Conservation (phyloP, 2,888 invertebrate genomes). For the Thelaira solivaga region DNA sequence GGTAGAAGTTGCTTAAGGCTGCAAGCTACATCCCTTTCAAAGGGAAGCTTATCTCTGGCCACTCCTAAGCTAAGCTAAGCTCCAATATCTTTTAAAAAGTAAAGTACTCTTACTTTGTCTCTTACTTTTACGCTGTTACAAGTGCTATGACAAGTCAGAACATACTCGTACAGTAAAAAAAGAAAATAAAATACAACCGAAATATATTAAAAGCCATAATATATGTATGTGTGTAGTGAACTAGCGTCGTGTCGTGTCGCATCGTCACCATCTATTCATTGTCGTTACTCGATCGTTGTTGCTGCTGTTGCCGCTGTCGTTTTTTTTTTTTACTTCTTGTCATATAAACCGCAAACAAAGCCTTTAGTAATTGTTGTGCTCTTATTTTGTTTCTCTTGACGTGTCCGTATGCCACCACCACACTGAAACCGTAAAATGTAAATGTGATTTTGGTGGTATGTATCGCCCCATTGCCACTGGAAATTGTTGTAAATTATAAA, state of each 20-base stretch:
- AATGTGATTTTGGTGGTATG: slow-evolving; percentile 12
- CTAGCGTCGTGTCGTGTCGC: slow-evolving; percentile 37
- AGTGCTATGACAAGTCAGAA: no score
- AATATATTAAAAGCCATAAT: slow-evolving; percentile 1
- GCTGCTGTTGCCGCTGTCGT: slow-evolving; percentile 4
- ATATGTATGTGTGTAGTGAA: slow-evolving; percentile 18
- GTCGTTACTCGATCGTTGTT: slow-evolving; percentile 36
- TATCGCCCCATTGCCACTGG: background rate
- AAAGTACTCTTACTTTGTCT: no score
- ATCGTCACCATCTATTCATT: slow-evolving; percentile 38
- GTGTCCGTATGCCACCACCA: background rate
- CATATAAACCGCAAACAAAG: slow-evolving; percentile 47
- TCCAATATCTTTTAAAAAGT: no score
- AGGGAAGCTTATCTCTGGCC: no score
- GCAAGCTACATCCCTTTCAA: no score
- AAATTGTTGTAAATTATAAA: slow-evolving; percentile 1
- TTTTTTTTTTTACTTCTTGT: background rate
- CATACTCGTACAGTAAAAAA: no score
- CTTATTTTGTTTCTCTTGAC: slow-evolving; percentile 40
- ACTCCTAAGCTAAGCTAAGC: no score
- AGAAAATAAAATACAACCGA: background rate
- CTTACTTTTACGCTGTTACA: no score
- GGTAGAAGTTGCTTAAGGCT: no score
- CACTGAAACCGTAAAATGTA: background rate
- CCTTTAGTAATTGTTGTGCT: slow-evolving; percentile 47